Percentiles rank a stretch among this genome's conserved stretches.
Evolutionary conservation across 1,140 invertebrate species (phyloP).

Genomic region (Alviniconcha marisindica): DNA sequence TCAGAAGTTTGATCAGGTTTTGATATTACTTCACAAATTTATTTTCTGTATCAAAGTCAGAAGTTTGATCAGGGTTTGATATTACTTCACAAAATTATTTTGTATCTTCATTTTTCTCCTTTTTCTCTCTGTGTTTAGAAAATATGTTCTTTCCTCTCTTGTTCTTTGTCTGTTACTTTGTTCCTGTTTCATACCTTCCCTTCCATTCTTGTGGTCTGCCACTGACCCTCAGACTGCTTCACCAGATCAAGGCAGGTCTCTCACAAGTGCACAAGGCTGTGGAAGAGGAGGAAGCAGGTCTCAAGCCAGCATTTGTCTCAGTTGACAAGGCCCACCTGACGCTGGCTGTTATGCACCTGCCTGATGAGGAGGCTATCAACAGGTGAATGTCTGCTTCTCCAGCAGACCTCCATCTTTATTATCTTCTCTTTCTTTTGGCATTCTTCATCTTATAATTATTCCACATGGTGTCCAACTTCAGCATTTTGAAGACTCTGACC

Average conservation of each 20-base stretch:
- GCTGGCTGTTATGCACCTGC: conserved; percentile 16
- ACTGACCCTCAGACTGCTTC: not conserved
- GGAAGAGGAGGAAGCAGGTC: not conserved
- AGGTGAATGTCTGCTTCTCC: not conserved
- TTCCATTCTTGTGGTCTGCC: no score
- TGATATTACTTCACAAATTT: not conserved
- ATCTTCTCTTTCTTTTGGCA: not conserved
- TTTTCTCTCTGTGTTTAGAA: not conserved
- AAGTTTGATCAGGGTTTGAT: no score
- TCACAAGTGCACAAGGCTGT: not conserved
- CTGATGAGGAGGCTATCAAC: not conserved
- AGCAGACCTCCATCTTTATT: no score
- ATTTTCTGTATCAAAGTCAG: no score
- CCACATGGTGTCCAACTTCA: no score
- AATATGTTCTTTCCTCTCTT: not conserved
- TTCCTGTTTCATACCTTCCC: no score
- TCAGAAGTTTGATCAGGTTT: not conserved
- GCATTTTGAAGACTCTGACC: no score
- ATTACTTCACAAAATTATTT: no score
- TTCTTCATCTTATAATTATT: no score
- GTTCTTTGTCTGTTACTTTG: no score
- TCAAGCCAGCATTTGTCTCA: conserved; percentile 6
- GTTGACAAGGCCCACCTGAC: not conserved
- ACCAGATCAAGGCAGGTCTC: not conserved
- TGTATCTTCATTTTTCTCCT: no score